Percentiles rank a stretch among this genome's conserved stretches.
Conservation (phyloP, 2,797 vertebrate genomes). For the Rhinoraja longicauda region DNA sequence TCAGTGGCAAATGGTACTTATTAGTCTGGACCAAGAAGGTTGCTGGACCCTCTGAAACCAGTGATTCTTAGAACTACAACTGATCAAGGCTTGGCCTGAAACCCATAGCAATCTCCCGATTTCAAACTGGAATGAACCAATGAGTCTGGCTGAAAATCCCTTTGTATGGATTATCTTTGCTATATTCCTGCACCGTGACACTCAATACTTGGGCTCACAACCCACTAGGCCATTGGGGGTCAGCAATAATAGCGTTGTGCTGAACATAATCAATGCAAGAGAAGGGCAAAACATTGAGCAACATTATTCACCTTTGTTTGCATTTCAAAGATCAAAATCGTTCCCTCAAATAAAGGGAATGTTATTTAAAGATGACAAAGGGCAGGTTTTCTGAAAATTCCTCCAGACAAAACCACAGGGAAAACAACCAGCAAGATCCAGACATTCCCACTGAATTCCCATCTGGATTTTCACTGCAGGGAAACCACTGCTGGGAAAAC, state of each 20-base stretch:
- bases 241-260: background rate
- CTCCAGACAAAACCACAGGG: background rate
- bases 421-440: background rate
- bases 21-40: background rate
- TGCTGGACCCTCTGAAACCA: background rate
- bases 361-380: background rate
- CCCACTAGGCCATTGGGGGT: background rate
- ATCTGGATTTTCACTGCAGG: background rate
- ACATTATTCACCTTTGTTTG: background rate
- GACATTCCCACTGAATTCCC: background rate
- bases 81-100: background rate
- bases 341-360: background rate
- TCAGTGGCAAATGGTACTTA: background rate
- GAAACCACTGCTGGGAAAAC: conserved; percentile 18
- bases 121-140: background rate
- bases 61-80: background rate
- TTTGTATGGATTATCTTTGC: background rate
- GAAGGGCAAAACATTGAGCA: background rate
- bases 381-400: background rate
- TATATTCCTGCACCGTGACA: background rate
- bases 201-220: background rate
- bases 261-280: background rate
- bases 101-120: background rate
- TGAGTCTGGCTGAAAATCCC: background rate
- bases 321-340: background rate